Conservation (phyloP, 2,113 vertebrate species). For the Loxodonta africana region DNA sequence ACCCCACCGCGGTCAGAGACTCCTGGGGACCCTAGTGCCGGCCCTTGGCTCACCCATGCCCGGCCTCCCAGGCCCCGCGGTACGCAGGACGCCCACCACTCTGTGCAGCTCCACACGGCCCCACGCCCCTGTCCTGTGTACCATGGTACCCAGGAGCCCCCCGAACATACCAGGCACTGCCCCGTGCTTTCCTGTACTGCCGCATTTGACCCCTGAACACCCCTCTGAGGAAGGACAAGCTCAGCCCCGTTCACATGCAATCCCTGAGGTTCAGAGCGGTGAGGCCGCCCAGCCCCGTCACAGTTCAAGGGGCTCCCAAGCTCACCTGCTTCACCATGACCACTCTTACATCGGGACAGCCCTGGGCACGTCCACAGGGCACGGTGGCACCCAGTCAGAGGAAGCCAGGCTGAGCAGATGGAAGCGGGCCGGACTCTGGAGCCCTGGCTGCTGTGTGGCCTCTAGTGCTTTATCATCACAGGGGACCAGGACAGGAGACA, state of each 20-base stretch:
- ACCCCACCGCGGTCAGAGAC: background rate
- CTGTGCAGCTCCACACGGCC: background rate
- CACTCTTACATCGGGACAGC: rapidly evolving
- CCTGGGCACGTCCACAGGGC: rapidly evolving
- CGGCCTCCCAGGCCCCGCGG: background rate
- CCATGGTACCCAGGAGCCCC: rapidly evolving
- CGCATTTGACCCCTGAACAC: rapidly evolving
- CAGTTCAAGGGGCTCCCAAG: background rate
- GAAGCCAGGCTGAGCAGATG: no score
- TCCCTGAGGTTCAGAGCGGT: background rate
- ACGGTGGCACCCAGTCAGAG: background rate
- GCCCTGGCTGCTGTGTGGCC: background rate
- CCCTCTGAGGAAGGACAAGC: rapidly evolving
- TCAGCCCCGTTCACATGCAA: rapidly evolving
- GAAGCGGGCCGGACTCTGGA: no score
- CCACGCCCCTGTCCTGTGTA: background rate
- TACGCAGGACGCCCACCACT: background rate
- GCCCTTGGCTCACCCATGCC: no score
- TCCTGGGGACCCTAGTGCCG: background rate
- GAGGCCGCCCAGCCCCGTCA: background rate
- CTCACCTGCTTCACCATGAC: no score
- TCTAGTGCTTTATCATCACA: background rate
- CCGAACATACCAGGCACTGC: background rate
- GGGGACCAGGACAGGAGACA: rapidly evolving
- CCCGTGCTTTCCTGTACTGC: rapidly evolving